Base-by-base conservation (phyloP, 1,140 invertebrate species). In the Trachelipus rathkii region DNA sequence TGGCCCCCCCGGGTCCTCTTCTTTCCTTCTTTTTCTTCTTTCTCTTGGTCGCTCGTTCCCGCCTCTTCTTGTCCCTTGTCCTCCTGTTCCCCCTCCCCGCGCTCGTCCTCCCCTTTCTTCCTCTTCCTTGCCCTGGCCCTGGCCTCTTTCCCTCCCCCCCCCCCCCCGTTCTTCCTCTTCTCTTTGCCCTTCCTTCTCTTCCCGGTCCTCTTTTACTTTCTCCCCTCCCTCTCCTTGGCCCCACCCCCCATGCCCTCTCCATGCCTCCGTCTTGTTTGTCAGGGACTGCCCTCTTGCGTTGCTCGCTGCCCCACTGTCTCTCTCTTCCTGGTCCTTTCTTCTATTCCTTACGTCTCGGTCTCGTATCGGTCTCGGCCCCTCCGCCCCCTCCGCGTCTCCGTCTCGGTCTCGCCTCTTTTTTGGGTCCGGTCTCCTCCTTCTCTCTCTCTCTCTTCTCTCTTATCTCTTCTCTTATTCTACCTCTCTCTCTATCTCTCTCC, bases 21-120 rank as follows among this genome's bases (percentile, higher is more conserved):
- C 67, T 69, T 21, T 69, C 67, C 67, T 24, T 24, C 23, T 24
- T 69, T 19, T 69, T 19, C 19, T 19, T 69, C 67, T 69, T 19
- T 69, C 67, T 69, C 67, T 21, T 24, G 11, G 11, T 70, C 67
- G 8, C 67, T 69, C 67, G 8, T 19, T 69, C 67, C 19, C 67
- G 8, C 67, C 23, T 24, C 23, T 24, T 69, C 67, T 69, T 19
- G 8, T 24, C 23, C 19, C 23, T 24, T 21, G n/a, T 69, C 67
- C 23, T 24, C 23, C 19, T 69, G 1, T 6, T 19, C 19, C 67
- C 19, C 67, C 19, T 19, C 19, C 67, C 19, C 67, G 8, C 67
- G 8, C 19, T 21, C 19, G 8, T 19, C 19, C 67, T 69, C 67
- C 19, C 67, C 19, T 19, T 69, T 19, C 19, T 19, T 69, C 67